Evolutionary conservation across 2,888 invertebrate genomes (phyloP).

Genomic region (Chymomyza amoena): DNA sequence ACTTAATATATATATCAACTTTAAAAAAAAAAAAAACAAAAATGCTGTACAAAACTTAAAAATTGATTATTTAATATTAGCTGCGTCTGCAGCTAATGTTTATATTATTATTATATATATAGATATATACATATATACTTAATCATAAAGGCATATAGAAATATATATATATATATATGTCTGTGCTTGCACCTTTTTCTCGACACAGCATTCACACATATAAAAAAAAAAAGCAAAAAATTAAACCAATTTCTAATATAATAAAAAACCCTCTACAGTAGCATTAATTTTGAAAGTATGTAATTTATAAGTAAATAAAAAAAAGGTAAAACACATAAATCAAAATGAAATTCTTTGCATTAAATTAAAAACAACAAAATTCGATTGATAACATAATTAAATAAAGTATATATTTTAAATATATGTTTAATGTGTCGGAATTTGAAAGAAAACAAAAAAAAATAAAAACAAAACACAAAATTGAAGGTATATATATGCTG

Average conservation of each 20-base stretch:
- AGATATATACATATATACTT: conserved; percentile 39
- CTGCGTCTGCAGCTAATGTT: conserved; percentile 50
- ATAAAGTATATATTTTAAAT: conserved; percentile 70
- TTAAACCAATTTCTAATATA: conserved; percentile 27
- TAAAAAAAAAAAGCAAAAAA: conserved; percentile 31
- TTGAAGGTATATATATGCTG: conserved; percentile 23
- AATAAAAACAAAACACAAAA: conserved; percentile 16
- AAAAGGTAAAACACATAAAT: conserved; percentile 46
- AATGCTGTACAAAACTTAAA: conserved; percentile 70
- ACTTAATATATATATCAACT: conserved; percentile 25
- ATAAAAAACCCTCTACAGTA: conserved; percentile 37
- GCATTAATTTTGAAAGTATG: conserved; percentile 54
- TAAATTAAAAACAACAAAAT: conserved; percentile 38
- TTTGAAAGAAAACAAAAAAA: conserved; percentile 41
- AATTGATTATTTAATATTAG: conserved; percentile 54
- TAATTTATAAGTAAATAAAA: conserved; percentile 48
- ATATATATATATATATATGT: conserved; percentile 42
- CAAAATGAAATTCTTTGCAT: conserved; percentile 56
- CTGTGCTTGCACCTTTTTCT: conserved; percentile 64
- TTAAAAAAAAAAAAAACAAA: conserved; percentile 42
- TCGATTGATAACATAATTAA: conserved; percentile 63
- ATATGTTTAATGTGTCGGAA: conserved; percentile 72
- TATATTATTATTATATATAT: conserved; percentile 45
- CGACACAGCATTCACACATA: conserved; percentile 56
- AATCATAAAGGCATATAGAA: conserved; percentile 30